Evolutionary conservation across 2,888 invertebrate genomes (phyloP), one percentile per base, ranked within the genome.

Genomic region (Calliopum simillimum): DNA sequence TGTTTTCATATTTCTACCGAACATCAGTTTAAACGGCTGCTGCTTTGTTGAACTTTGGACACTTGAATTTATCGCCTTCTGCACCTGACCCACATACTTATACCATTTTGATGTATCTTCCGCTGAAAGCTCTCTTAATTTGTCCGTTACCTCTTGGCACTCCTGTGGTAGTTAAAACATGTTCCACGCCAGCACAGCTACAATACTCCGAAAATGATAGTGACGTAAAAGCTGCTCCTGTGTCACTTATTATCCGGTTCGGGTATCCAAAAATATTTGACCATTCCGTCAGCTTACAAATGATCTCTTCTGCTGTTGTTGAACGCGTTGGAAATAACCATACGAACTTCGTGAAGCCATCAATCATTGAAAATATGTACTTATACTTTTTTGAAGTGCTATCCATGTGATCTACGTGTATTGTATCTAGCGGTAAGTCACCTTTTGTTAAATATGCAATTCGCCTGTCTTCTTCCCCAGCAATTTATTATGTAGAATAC

Each of bases 161-260:
- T 14, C 72, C 66, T 5, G 69, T 73, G 3, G 71, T 74, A 41
- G 67, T 53, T 11, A 33, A n/a, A 1, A 69, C 25, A n/a, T 72
- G 70, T 13, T 67, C 16, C 2, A 73, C 72, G 1, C 58, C 56
- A 16, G 69, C 44, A 14, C 62, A 21, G 4, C 19, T 41, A 33
- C 67, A 73, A 14, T 67, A 74, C 4, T 70, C 55, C 19, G 61
- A 46, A 16, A 75, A 75, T 4, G 25, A 46, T 25, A 71, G 68
- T 11, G 69, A 69, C 2, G 73, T 73, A 41, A 73, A 73, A 12
- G 74, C 73, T 12, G 61, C 33, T 5, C 72, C 73, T 19, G 63
- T 53, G 53, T 75, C 75, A 3, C 71, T 71, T n/a, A 72, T 58
- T 6, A 73, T 70, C 23, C 69, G 66, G 8, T 3, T 4, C 19